phyloP scores from a whole-genome alignment of 2,113 vertebrate genomes.

The Crotalus viridis region DNA sequence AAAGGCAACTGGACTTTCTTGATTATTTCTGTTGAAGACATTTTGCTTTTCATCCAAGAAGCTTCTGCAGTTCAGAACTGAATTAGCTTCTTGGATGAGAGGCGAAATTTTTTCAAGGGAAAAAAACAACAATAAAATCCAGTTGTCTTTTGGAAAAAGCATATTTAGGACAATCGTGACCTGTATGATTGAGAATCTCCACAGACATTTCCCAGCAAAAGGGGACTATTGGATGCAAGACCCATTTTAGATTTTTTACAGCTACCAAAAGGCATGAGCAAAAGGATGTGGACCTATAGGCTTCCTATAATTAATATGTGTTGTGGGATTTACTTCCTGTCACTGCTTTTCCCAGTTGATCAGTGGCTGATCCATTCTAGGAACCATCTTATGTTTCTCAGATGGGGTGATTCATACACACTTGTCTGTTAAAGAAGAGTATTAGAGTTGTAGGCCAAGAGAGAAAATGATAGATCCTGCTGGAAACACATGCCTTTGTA shows the following conservation, averaged over 20 bases:
- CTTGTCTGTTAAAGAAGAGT: neutral
- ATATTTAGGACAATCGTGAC: neutral
- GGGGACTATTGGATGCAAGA: neutral
- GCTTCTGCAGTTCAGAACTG: neutral
- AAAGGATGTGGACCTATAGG: neutral
- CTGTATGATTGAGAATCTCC: neutral
- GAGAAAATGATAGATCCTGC: neutral
- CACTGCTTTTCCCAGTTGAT: neutral
- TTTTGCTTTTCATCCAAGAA: neutral
- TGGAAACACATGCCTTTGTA: neutral
- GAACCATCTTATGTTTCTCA: neutral
- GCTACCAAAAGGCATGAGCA: neutral
- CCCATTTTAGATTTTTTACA: neutral
- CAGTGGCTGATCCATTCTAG: neutral
- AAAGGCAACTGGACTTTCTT: neutral
- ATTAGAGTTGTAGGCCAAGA: neutral
- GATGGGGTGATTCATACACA: neutral
- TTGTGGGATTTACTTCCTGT: neutral
- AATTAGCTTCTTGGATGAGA: neutral
- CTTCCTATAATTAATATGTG: neutral
- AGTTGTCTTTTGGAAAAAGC: neutral
- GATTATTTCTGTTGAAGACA: neutral
- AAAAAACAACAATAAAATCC: neutral
- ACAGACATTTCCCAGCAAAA: neutral
- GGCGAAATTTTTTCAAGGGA: neutral